Evolutionary conservation across 2,888 invertebrate genomes (phyloP).

Genomic region (Gasteruption jaculator): DNA sequence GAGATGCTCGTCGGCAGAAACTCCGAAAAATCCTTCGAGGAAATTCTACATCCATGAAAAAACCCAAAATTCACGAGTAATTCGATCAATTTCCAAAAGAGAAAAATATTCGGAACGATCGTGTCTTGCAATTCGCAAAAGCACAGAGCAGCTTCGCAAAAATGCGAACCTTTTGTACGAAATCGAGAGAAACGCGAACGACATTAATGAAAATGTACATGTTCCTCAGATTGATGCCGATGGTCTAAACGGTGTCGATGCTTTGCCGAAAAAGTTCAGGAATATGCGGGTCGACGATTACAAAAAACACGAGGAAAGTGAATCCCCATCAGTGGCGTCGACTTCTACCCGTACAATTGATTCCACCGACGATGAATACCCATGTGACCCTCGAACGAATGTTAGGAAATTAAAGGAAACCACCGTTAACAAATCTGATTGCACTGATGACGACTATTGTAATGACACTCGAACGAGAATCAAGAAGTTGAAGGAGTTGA

Average conservation of each 20-base stretch:
- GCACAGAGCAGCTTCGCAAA: neutral
- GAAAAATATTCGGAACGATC: neutral
- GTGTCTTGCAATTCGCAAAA: neutral
- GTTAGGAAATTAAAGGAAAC: constrained; percentile 15
- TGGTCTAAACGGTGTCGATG: too few relatives aligned
- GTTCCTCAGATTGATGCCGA: too few relatives aligned
- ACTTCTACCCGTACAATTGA: constrained; percentile 17
- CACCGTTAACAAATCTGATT: neutral
- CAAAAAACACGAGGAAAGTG: too few relatives aligned
- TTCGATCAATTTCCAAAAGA: neutral
- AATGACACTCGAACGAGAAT: constrained; percentile 28
- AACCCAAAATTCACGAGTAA: neutral
- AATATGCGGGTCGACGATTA: too few relatives aligned
- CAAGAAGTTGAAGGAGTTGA: constrained; percentile 29
- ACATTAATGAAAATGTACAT: too few relatives aligned
- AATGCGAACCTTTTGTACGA: neutral
- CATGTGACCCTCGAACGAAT: constrained; percentile 12
- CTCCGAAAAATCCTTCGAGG: constrained; percentile 15
- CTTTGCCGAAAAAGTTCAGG: too few relatives aligned
- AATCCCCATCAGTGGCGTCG: constrained; percentile 13
- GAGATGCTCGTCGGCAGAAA: constrained; percentile 9
- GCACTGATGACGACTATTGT: constrained; percentile 3
- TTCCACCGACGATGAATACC: constrained; percentile 24
- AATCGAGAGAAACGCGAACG: constrained; percentile 4
- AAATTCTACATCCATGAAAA: neutral